Evolutionary conservation across 2,888 invertebrate genomes (phyloP), one percentile per base, ranked within the genome.

Genomic region (Anagyrus pseudococci): DNA sequence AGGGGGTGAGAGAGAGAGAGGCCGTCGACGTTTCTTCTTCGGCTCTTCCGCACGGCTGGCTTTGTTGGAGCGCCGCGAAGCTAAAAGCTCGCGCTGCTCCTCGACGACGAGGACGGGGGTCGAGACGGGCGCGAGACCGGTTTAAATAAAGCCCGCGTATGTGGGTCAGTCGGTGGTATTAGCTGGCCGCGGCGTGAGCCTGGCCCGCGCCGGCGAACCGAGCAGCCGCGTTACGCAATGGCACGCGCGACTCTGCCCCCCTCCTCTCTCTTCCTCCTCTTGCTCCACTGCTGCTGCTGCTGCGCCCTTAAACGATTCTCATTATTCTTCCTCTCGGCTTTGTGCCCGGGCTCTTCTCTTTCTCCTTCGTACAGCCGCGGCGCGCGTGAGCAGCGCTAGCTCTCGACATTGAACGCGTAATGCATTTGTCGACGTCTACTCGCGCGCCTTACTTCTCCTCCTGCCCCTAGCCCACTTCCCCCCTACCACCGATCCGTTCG

Each of bases 91-190:
- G 65, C 62, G n/a, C n/a, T 66, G 68, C 65, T 61, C 17, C n/a
- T n/a, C 53, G 40, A 26, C 46, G 44, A 44, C 29, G 22, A 43
- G 37, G 15, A 71, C 72, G 75, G 6, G 43, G 17, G 8, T 43
- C 6, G 43, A n/a, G 43, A 43, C 43, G 19, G 75, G 75, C 47
- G 61, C 29, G 76, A 78, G 77, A 80, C 76, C 70, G 72, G 80
- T 81, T 80, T 81, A 81, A 81, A 81, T 81, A 81, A 81, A 81
- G 80, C 76, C 4, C 49, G 69, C 74, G 73, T 75, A 80, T 81
- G 79, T 80, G 77, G 80, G 80, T 81, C 80, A 81, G 77, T 74
- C 76, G 76, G 49, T 49, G 43, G n/a, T n/a, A n/a, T n/a, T n/a
- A n/a, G n/a, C n/a, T 17, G 19, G 2, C 7, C 19, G 43, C 43